These are phyloP conservation scores for Sepioteuthis lessoniana DNA, from an alignment of 2,888 invertebrate genomes.

Conservation along the genomic window DNA sequence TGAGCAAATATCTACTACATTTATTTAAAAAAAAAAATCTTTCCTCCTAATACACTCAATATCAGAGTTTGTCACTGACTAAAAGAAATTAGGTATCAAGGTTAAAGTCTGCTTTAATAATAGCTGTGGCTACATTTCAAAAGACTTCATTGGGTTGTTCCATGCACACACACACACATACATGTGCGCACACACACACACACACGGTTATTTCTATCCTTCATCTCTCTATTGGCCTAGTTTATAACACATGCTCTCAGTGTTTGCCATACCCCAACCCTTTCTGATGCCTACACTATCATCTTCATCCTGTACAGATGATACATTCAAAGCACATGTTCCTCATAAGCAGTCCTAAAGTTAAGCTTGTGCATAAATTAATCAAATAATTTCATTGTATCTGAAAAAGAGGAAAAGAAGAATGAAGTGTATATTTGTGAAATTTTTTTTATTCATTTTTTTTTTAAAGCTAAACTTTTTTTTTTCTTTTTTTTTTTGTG, in stretches of 20 bases:
- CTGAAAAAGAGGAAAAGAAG: background rate
- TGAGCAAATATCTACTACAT: background rate
- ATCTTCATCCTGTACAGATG: background rate
- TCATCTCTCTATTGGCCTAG: background rate
- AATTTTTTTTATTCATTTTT: too few relatives aligned
- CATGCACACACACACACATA: background rate
- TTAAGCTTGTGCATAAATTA: background rate
- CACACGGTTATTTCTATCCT: background rate
- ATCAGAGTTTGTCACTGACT: background rate
- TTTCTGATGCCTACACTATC: background rate
- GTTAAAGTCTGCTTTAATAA: conserved; percentile 19
- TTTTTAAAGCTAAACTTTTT: too few relatives aligned
- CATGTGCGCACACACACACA: background rate
- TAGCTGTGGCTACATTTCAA: background rate
- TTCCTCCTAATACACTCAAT: background rate
- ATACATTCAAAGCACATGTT: conserved; percentile 1
- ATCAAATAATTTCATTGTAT: background rate
- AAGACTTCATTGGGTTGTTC: background rate
- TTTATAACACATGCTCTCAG: background rate
- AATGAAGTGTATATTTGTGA: background rate
- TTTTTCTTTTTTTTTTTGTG: too few relatives aligned
- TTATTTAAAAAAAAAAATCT: background rate
- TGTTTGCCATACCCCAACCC: background rate
- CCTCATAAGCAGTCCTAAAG: background rate
- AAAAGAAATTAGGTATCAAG: conserved; percentile 19